phyloP scores from a whole-genome alignment of 2,113 vertebrate genomes.

The Turdus rufiventris region DNA sequence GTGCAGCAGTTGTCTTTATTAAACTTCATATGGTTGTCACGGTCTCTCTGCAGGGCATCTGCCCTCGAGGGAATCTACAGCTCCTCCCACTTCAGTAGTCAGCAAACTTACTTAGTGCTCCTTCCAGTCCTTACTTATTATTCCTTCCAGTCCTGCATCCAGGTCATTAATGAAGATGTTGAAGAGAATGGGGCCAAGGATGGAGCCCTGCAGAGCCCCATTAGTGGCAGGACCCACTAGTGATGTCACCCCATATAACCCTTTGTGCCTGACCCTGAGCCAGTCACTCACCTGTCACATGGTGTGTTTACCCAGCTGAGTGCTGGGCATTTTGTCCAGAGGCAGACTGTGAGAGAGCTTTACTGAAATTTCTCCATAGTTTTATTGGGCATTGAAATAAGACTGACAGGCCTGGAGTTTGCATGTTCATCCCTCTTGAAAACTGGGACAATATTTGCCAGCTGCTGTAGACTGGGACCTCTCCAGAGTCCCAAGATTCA shows the following conservation, averaged over 20 bases:
- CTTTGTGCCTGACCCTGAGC: neutral
- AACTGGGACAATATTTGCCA: neutral
- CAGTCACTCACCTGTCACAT: neutral
- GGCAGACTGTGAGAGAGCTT: neutral
- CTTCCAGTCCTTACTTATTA: neutral
- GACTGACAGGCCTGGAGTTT: neutral
- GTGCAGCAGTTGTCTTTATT: neutral
- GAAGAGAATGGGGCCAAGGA: neutral
- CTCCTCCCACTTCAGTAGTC: neutral
- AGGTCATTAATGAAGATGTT: neutral
- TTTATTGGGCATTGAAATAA: neutral
- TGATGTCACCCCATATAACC: too few species aligned
- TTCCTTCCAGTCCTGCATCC: neutral
- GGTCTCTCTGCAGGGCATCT: neutral
- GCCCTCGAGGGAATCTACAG: neutral
- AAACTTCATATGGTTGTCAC: neutral
- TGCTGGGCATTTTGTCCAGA: neutral
- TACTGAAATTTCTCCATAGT: neutral
- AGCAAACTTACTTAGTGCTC: neutral
- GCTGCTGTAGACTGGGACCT: neutral
- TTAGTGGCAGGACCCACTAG: neutral
- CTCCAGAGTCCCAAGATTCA: neutral
- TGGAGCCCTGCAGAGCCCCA: neutral
- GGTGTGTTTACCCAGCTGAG: neutral
- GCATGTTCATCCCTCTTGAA: neutral